phyloP scores from a whole-genome alignment of 2,888 invertebrate genomes.

The Scaptomyza flava region DNA sequence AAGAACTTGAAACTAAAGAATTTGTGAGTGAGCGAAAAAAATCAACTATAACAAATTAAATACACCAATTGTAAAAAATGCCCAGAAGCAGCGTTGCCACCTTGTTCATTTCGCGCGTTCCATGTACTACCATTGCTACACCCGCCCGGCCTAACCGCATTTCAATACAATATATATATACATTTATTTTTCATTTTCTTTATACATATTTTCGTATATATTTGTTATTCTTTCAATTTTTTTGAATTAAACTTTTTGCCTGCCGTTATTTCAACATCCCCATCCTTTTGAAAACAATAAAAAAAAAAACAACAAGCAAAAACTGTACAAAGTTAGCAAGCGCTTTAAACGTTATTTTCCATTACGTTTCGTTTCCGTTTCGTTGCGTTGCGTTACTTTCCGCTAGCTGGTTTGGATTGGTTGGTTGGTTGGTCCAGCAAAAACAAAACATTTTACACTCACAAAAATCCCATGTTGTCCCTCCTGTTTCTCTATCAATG shows the following conservation, averaged over 20 bases:
- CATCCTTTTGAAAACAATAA: neutral
- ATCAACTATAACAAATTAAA: conserved; percentile 3
- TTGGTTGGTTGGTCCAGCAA: conserved; percentile 61
- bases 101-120: conserved; percentile 61
- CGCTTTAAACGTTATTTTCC: conserved; percentile 41
- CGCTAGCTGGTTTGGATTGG: conserved; percentile 55
- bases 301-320: conserved; percentile 1
- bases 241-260: conserved; percentile 32
- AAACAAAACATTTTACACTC: conserved; percentile 20
- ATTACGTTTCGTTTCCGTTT: conserved; percentile 36
- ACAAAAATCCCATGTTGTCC: conserved; percentile 82
- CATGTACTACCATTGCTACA: conserved; percentile 66
- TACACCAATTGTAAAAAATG: conserved; percentile 45
- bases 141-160: conserved; percentile 71
- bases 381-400: conserved; percentile 49
- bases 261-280: conserved; percentile 40
- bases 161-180: conserved; percentile 18
- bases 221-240: conserved; percentile 22
- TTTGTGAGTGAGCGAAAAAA: conserved; percentile 51
- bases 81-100: conserved; percentile 54
- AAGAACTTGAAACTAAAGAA: conserved; percentile 28
- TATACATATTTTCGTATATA: conserved; percentile 22
- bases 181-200: conserved; percentile 23
- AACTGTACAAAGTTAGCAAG: conserved; percentile 44
- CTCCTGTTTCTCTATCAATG: conserved; percentile 63